Evolutionary conservation across 2,888 invertebrate species (phyloP).

Genomic region (Nomada goodeniana): DNA sequence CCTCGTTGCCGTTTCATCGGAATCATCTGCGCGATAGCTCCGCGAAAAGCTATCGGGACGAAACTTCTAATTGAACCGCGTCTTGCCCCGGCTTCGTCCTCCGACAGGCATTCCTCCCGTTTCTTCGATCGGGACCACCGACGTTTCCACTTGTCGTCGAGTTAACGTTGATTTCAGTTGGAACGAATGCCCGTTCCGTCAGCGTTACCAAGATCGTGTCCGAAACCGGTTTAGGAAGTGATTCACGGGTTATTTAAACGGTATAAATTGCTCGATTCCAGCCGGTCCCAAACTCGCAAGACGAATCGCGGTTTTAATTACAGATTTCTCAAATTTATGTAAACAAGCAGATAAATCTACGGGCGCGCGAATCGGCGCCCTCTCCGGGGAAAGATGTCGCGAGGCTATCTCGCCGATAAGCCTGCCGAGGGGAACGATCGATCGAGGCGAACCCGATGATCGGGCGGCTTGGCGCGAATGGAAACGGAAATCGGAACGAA

Average conservation of each 20-base stretch:
- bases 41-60: too few species aligned
- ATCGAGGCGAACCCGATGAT: constrained; percentile 16
- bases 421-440: constrained; percentile 25
- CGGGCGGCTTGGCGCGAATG: constrained; percentile 35
- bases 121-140: constrained; percentile 8
- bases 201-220: constrained; percentile 27
- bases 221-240: constrained; percentile 65
- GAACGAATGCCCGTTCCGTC: constrained; percentile 50
- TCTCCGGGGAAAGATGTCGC: not conserved
- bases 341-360: constrained; percentile 54
- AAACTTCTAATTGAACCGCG: not conserved
- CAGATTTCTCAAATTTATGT: constrained; percentile 52
- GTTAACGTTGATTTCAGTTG: constrained; percentile 25
- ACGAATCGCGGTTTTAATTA: constrained; percentile 55
- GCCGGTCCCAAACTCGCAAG: constrained; percentile 45
- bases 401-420: constrained; percentile 34
- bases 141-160: constrained; percentile 18
- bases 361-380: not conserved
- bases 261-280: constrained; percentile 49
- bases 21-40: constrained; percentile 4
- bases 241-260: constrained; percentile 65
- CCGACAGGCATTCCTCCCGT: not conserved
- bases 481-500: constrained; percentile 54
- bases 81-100: not conserved
- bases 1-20: constrained; percentile 65